Evolutionary conservation across 2,797 vertebrate genomes (phyloP).

Genomic region (Sebastes hubbsi): DNA sequence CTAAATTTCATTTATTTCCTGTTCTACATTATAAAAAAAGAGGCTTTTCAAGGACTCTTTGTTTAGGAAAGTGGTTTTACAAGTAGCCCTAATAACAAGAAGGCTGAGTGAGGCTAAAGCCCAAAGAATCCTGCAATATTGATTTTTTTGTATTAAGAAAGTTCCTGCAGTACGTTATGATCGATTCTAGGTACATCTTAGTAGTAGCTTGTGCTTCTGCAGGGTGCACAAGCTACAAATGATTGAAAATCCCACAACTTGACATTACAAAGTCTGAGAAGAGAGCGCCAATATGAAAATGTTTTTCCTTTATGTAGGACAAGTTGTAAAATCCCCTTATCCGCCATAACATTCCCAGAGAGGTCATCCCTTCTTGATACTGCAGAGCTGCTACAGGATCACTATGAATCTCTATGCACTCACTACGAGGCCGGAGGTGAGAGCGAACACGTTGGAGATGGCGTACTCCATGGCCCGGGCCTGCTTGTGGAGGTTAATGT

Average conservation of each 20-base stretch:
- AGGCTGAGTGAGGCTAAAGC: neutral
- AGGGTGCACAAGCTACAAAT: too few species aligned
- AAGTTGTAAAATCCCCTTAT: neutral
- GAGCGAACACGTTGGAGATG: constrained; percentile 83
- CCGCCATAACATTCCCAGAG: neutral
- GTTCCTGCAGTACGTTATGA: neutral
- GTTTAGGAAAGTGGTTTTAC: neutral
- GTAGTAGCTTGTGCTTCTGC: neutral
- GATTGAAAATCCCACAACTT: neutral
- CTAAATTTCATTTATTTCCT: neutral
- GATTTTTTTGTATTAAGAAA: neutral
- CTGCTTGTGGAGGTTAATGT: constrained; percentile 77
- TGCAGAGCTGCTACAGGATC: neutral
- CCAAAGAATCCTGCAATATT: neutral
- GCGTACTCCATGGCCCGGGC: constrained; percentile 84
- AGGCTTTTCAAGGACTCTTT: neutral
- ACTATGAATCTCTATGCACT: neutral
- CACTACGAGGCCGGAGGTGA: constrained; percentile 87
- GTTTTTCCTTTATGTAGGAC: too few species aligned
- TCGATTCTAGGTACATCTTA: neutral
- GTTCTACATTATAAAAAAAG: too few species aligned
- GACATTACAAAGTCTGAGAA: neutral
- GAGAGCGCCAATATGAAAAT: neutral
- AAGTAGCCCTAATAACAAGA: neutral
- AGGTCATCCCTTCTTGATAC: neutral